These are phyloP conservation scores for Nomada hirtipes DNA, from an alignment of 2,888 invertebrate species.

Conservation along the genomic window DNA sequence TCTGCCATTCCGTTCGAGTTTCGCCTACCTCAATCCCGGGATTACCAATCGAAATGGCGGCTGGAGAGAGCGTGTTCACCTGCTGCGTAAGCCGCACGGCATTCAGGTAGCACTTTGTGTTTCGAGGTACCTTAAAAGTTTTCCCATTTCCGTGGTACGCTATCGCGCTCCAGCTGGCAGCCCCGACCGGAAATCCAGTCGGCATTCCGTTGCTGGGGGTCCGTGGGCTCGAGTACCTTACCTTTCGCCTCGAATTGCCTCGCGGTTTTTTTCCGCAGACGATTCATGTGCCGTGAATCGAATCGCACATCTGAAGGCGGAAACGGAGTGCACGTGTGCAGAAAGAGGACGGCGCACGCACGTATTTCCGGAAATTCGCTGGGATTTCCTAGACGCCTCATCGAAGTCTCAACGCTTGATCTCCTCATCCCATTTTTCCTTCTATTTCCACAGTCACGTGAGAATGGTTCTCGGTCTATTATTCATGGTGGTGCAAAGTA, in stretches of 20 bases:
- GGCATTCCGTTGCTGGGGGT: conserved; percentile 43
- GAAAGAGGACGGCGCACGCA: conserved; percentile 21
- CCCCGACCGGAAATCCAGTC: conserved; percentile 63
- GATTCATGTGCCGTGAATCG: conserved; percentile 58
- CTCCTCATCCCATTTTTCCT: conserved; percentile 10
- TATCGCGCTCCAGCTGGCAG: conserved; percentile 52
- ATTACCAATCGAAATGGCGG: conserved; percentile 52
- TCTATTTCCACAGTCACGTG: conserved; percentile 30
- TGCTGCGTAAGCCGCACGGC: conserved; percentile 50
- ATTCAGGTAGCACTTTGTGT: conserved; percentile 69
- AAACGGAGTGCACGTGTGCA: neutral
- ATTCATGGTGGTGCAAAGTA: conserved; percentile 32
- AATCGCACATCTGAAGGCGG: conserved; percentile 23
- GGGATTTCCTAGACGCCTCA: conserved; percentile 61
- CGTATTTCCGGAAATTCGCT: conserved; percentile 51
- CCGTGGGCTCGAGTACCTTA: conserved; percentile 40
- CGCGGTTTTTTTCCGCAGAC: conserved; percentile 51
- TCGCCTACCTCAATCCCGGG: conserved; percentile 23
- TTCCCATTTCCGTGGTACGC: conserved; percentile 73
- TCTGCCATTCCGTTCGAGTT: conserved; percentile 44
- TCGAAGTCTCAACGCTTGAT: conserved; percentile 39
- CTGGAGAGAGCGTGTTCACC: conserved; percentile 51
- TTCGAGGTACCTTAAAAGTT: conserved; percentile 73
- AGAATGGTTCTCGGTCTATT: conserved; percentile 26
- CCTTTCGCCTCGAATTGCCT: conserved; percentile 53